A percentile compares a stretch with the other conserved stretches of the same genome.
Evolutionary conservation across 1,140 invertebrate species (phyloP).

Genomic region (Diplogasteroides magnus): DNA sequence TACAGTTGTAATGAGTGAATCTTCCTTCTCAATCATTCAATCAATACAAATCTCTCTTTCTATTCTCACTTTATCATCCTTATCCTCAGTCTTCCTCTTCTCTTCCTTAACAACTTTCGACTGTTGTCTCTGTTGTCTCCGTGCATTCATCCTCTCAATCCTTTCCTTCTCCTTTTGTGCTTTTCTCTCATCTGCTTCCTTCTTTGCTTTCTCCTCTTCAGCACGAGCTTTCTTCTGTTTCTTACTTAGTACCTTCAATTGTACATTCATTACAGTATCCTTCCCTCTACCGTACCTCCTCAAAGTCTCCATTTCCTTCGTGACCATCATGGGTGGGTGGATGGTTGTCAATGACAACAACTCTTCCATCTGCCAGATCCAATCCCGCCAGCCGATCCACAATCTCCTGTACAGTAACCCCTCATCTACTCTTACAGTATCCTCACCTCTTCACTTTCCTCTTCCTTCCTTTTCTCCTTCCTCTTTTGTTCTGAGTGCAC

Average conservation of each 20-base stretch:
- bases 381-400: not conserved
- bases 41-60: not conserved
- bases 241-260: not conserved
- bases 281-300: not conserved
- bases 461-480: constrained; percentile 8
- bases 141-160: not conserved
- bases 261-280: not conserved
- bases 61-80: not conserved
- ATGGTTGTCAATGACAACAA: not conserved
- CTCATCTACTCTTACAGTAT: constrained; percentile 20
- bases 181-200: not conserved
- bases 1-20: not conserved
- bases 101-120: too few relatives aligned
- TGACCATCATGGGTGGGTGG: not conserved
- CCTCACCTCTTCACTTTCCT: constrained; percentile 24
- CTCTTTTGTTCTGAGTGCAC: constrained; percentile 28
- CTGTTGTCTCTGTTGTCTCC: not conserved
- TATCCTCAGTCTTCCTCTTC: not conserved
- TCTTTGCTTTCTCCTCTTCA: not conserved
- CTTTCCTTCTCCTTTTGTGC: not conserved
- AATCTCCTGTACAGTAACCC: not conserved
- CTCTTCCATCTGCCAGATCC: not conserved
- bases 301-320: not conserved
- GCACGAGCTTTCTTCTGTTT: not conserved
- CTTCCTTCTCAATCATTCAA: not conserved